Base-by-base conservation (phyloP, 2,797 vertebrate species). In the Syngnathus rostellatus region DNA sequence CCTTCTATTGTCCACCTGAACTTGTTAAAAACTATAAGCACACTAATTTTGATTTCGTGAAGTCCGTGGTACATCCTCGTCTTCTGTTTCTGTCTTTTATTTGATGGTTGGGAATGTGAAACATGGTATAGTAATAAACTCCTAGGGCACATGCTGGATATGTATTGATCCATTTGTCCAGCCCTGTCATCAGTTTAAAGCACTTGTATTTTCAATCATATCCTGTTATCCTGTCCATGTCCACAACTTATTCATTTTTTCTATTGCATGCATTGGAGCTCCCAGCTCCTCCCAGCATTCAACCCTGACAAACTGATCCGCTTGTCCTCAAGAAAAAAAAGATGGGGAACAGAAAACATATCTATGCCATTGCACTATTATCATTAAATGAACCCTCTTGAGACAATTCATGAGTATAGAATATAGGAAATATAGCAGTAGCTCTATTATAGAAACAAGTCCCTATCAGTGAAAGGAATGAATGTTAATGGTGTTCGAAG, bases 381-480 rank as follows among this genome's bases (percentile, higher is more conserved):
- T 77, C 46, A 38, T 46, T 73, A 75, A 86, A 84, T 79, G 77
- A 89, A 87, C 85, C 80, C 75, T 80, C 79, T 68, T 65, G 73
- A 74, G 83, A 87, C 77, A 81, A 77, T 79, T 71, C 77, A 78
- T 80, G 83, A 75, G 82, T 73, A 53, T 71, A 81, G 77, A 85
- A 79, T 73, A 89, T 86, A 75, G 78, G 80, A 85, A 84, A 77
- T 78, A 72, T 82, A 84, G 71, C 67, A 78, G 75, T 74, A 75
- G 77, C 81, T 84, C 77, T 65, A 81, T 89, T 90, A 89, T 89
- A 90, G 89, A 90, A 85, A 84, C 78, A 86, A 82, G 82, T 88
- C 81, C 69, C 64, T 4, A 6, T 70, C 77, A 84, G 81, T 82
- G 77, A 83, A 84, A 83, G 75, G 86, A 86, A 88, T 84, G 64